Evolutionary conservation across 2,113 vertebrate species (phyloP).

Genomic region (Bolborhynchus lineola): DNA sequence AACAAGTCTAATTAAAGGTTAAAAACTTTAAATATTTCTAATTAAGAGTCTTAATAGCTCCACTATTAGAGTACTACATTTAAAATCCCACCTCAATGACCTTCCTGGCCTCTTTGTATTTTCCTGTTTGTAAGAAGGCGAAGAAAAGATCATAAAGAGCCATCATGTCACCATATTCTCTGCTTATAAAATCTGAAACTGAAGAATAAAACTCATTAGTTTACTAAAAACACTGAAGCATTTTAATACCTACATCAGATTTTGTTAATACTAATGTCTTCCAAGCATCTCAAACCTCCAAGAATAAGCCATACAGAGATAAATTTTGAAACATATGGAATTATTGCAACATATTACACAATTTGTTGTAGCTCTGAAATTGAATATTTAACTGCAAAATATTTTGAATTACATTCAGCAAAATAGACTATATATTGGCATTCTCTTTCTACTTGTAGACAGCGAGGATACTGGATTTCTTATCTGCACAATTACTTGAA

Average conservation of each 20-base stretch:
- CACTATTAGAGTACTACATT: slow-evolving; percentile 62
- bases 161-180: slow-evolving; percentile 88
- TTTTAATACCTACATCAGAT: background rate
- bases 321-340: background rate
- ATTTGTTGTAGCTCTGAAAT: background rate
- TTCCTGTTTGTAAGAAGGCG: slow-evolving; percentile 88
- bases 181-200: slow-evolving; percentile 90
- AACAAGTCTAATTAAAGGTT: slow-evolving; percentile 78
- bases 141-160: slow-evolving; percentile 95
- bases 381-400: background rate
- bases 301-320: background rate
- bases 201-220: background rate
- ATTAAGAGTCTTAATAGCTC: slow-evolving; percentile 79
- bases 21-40: slow-evolving; percentile 76
- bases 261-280: background rate
- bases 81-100: slow-evolving; percentile 90
- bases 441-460: background rate
- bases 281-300: background rate
- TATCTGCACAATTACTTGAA: background rate
- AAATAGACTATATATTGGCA: background rate
- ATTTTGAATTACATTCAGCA: background rate
- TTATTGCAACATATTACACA: background rate
- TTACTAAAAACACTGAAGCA: background rate
- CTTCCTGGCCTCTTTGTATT: slow-evolving; percentile 92
- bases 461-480: background rate